Conservation (phyloP, 2,797 vertebrate species). For the Setipinna tenuifilis region DNA sequence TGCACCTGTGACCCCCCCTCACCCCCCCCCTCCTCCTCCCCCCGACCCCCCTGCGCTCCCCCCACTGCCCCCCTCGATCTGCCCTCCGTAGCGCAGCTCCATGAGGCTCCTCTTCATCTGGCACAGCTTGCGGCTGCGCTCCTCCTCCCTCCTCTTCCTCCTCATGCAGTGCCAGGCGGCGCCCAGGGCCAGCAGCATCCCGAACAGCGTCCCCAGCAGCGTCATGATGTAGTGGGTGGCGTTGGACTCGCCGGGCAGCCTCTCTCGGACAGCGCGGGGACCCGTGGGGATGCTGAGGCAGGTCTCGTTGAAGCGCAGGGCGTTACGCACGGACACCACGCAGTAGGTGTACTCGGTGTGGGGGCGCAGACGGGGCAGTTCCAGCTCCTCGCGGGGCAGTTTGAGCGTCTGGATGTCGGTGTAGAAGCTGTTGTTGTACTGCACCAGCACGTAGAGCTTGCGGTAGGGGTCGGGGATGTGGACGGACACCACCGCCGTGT, state of each 20-base stretch:
- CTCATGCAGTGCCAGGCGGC: conserved; percentile 90
- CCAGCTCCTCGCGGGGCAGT: conserved; percentile 86
- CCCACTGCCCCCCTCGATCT: conserved; percentile 78
- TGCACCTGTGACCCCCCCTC: conserved; percentile 45
- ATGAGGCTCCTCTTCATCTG: conserved; percentile 93
- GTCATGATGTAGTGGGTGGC: conserved; percentile 98
- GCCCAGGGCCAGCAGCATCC: conserved; percentile 92
- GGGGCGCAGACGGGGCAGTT: conserved; percentile 83
- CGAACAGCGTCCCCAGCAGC: conserved; percentile 92
- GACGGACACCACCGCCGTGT: conserved; percentile 82
- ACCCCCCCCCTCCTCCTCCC: conserved; percentile 80
- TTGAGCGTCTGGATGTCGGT: conserved; percentile 88
- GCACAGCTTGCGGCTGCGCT: conserved; percentile 71
- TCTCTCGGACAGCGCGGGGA: conserved; percentile 69
- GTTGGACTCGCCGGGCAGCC: conserved; percentile 75
- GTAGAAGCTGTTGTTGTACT: conserved; percentile 93
- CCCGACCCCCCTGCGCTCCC: conserved; percentile 87
- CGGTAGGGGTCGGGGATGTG: conserved; percentile 91
- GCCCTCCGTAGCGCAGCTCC: conserved; percentile 89
- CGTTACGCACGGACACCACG: conserved; percentile 91
- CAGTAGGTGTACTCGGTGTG: conserved; percentile 97
- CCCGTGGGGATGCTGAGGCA: conserved; percentile 91
- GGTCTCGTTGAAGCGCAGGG: conserved; percentile 93
- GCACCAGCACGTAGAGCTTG: conserved; percentile 95
- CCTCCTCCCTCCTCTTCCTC: conserved; percentile 82